Evolutionary conservation across 37 sponge, comb jelly and placozoan genomes (phyloP), one percentile per base, ranked within the genome.

Genomic region (Mnemiopsis leidyi): DNA sequence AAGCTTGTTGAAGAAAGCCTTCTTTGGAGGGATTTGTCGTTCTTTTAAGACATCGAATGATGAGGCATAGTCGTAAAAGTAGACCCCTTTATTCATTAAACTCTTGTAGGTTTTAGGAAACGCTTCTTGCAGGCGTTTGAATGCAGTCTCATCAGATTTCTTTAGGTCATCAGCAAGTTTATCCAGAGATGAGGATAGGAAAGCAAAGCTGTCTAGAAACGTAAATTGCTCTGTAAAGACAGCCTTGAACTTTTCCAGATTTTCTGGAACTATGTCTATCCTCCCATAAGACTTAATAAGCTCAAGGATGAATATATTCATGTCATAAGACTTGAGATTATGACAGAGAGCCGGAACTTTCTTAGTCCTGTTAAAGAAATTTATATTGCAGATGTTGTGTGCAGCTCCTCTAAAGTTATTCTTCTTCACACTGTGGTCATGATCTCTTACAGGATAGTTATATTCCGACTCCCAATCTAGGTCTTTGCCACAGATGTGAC

Each of bases 181-280:
- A 32, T 79, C 82, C 31, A 79, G 82, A 5, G 82, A 79, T 1
- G 82, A 36, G 18, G 82, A 79, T 18, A 79, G 38, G 82, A 79
- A 79, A 26, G 82, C 82, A 34, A 79, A 79, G 82, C 82, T 79
- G 35, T 79, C 82, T 34, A 79, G 82, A 26, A 79, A 79, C 3
- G 82, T 79, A 38, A 79, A 79, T 38, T 79, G 36, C 7, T 79
- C 82, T 79, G 82, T 79, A 38, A 79, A 79, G 7, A 79, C 26
- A 34, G 82, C 82, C 35, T 79, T 79, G 38, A 79, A 36, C 23
- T 79, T 79, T 29, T 79, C 82, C 38, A 79, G 23, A 23, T 79
- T 79, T 23, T 79, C 82, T 79, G 82, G 82, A 32, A 79, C 35
- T 3, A 79, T 21, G 26, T 34, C 38, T 7, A 79, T 79, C 21